Evolutionary conservation across 2,888 invertebrate species (phyloP), one percentile per base, ranked within the genome.

Genomic region (Cancer borealis): DNA sequence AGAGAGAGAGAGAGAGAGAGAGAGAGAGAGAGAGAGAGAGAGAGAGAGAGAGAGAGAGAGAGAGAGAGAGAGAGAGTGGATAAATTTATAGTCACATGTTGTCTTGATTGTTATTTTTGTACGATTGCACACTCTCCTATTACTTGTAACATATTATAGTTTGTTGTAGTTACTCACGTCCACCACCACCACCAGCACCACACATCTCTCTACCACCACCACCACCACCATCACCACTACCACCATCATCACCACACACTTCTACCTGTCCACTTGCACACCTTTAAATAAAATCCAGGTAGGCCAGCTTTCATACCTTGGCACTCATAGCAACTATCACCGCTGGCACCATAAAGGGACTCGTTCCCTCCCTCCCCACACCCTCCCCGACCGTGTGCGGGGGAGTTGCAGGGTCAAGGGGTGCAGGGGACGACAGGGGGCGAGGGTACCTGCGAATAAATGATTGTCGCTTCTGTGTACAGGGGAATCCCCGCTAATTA

Each of bases 1-100:
- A 66, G 91, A 45, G 30, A 46, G 21, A 10, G 46, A 46, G 46
- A 46, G 88, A 17, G 39, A 46, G 45, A n/a, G 45, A 46, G 12
- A n/a, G 46, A 45, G 45, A 39, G 46, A 88, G n/a, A n/a, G n/a
- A n/a, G n/a, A n/a, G n/a, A n/a, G n/a, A n/a, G n/a, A n/a, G n/a
- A n/a, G n/a, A n/a, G n/a, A n/a, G 39, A 39, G 39, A 39, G 88
- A 17, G 17, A 45, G 88, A 88, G 88, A 17, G 39, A 17, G 88
- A 88, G 88, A 88, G 88, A 39, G 88, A 88, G 88, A 45, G 88
- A 45, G 88, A 88, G 88, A 45, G 39, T 14, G 88, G 46, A 45
- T 1, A n/a, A 21, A 46, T 3, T 60, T 1, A 21, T 6, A 49
- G 6, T 8, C 30, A 6, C 6, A n/a, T 91, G 21, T 54, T 3